Conservation (phyloP, 2,113 vertebrate species). For the Chroicocephalus ridibundus region DNA sequence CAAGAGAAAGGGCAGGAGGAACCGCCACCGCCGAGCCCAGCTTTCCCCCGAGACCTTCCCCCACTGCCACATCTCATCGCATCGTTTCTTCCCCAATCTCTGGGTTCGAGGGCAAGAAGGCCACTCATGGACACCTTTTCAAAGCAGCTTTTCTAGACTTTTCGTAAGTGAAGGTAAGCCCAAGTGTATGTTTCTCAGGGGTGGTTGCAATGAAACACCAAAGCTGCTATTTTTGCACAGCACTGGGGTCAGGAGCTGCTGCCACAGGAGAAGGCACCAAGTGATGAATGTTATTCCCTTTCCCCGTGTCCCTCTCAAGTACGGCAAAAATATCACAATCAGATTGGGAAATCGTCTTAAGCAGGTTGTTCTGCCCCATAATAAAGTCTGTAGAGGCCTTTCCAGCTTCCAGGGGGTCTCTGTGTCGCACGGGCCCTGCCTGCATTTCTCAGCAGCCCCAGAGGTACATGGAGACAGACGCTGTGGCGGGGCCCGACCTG, state of each 20-base stretch:
- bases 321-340: neutral
- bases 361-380: neutral
- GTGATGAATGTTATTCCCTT: neutral
- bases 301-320: neutral
- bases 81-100: neutral
- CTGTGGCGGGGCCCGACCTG: neutral
- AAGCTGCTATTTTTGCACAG: neutral
- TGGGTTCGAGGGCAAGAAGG: neutral
- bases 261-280: neutral
- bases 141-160: neutral
- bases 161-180: neutral
- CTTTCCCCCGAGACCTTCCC: neutral
- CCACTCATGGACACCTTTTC: neutral
- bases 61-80: neutral
- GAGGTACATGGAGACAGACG: neutral
- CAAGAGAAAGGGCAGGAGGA: neutral
- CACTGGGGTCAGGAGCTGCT: neutral
- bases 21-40: rapidly evolving
- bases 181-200: neutral
- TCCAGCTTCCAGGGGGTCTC: neutral
- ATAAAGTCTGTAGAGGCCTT: neutral
- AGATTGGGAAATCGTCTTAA: neutral
- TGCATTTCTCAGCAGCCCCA: neutral
- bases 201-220: neutral
- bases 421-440: neutral